Evolutionary conservation across 2,888 invertebrate genomes (phyloP).

Genomic region (Halocaridina rubra): DNA sequence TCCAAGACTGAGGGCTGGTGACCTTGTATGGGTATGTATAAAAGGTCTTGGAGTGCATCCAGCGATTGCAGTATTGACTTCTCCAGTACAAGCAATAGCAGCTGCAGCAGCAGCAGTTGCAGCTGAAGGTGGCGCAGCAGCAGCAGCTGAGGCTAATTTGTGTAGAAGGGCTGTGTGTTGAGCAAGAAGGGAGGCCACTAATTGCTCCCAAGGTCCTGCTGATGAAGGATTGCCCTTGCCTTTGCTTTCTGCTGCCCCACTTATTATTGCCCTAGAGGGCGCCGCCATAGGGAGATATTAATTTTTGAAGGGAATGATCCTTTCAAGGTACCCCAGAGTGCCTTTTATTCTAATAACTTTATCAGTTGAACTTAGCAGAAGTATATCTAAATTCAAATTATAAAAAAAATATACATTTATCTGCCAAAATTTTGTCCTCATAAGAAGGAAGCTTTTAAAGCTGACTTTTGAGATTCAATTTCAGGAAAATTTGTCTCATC

Average conservation of each 20-base stretch:
- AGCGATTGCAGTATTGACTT: not conserved
- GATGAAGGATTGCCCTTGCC: not conserved
- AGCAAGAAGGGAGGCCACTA: conserved; percentile 60
- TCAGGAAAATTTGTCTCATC: too few relatives aligned
- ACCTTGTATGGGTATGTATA: conserved; percentile 21
- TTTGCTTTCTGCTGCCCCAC: not conserved
- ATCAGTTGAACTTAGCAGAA: too few relatives aligned
- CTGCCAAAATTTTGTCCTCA: too few relatives aligned
- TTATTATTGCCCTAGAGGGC: conserved; percentile 8
- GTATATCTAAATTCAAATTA: too few relatives aligned
- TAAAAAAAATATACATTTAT: too few relatives aligned
- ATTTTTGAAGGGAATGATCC: too few relatives aligned
- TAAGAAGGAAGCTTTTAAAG: too few relatives aligned
- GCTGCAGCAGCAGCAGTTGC: not conserved
- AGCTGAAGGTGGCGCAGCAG: conserved; percentile 36
- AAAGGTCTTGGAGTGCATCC: not conserved
- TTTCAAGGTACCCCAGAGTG: too few relatives aligned
- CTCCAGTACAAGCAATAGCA: not conserved
- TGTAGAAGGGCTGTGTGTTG: conserved; percentile 62
- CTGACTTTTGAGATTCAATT: too few relatives aligned
- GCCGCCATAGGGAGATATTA: conserved; percentile 5
- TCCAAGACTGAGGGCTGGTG: conserved; percentile 33
- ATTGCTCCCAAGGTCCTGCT: conserved; percentile 50
- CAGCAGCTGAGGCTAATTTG: conserved; percentile 52
- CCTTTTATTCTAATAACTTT: too few relatives aligned